A percentile compares a stretch with the other conserved stretches of the same genome.
phyloP scores from a whole-genome alignment of 37 sponge, comb jelly and placozoan genomes.

The Ianthella basta region DNA sequence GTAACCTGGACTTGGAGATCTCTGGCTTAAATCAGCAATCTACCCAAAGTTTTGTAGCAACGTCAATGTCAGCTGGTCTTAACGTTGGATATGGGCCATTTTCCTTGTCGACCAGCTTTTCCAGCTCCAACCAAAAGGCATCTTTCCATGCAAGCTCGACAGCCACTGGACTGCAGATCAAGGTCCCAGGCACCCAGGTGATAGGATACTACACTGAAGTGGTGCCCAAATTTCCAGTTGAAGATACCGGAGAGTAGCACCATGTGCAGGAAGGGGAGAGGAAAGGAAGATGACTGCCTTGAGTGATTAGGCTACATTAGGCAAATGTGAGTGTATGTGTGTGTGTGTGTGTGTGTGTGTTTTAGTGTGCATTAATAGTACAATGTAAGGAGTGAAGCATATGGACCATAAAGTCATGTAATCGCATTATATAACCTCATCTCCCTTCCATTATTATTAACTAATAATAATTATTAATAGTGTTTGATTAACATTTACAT shows the following conservation, averaged over 20 bases:
- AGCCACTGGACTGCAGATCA: background rate
- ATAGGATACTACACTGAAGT: slow-evolving; percentile 30
- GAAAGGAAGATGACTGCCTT: too few species aligned
- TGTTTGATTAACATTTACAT: too few species aligned
- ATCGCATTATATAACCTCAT: too few species aligned
- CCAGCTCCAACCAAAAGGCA: slow-evolving; percentile 9
- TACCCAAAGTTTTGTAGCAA: background rate
- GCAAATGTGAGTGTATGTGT: too few species aligned
- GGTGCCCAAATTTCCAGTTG: slow-evolving; percentile 9
- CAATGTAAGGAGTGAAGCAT: too few species aligned
- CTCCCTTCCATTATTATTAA: too few species aligned
- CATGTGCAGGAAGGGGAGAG: too few species aligned
- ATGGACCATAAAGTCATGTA: too few species aligned
- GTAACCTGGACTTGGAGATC: slow-evolving; percentile 14
- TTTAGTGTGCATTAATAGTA: too few species aligned
- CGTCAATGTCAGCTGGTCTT: background rate
- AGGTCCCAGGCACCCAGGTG: slow-evolving; percentile 12
- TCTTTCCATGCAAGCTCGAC: slow-evolving; percentile 11
- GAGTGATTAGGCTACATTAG: too few species aligned
- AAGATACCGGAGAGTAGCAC: background rate
- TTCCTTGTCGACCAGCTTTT: slow-evolving; percentile 5
- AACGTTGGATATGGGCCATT: slow-evolving; percentile 3
- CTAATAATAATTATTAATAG: too few species aligned
- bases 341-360: too few species aligned
- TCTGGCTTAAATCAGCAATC: background rate